phyloP scores from a whole-genome alignment of 1,140 invertebrate genomes.

The Gonioctena quinquepunctata region DNA sequence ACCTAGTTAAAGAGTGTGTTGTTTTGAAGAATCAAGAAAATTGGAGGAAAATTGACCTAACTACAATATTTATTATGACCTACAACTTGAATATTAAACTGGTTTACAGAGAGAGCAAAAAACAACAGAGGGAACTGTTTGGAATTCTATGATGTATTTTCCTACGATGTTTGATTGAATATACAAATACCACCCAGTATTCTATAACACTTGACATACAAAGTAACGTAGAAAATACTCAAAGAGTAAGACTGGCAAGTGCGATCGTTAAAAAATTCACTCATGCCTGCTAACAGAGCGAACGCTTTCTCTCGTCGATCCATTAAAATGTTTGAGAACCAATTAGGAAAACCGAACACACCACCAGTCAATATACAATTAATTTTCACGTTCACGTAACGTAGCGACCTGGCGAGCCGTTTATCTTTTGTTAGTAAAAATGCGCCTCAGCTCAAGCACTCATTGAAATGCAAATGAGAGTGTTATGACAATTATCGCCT shows the following conservation, averaged over 20 bases:
- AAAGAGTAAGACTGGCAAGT: neutral
- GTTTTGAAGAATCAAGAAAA: no score
- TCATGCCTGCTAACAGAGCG: neutral
- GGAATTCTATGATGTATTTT: no score
- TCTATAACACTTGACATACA: no score
- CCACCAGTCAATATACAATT: slow-evolving; percentile 5
- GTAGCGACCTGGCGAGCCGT: neutral
- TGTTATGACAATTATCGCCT: slow-evolving; percentile 41
- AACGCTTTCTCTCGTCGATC: neutral
- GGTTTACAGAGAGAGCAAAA: no score
- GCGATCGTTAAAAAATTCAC: slow-evolving; percentile 5
- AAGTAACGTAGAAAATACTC: neutral
- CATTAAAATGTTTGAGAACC: slow-evolving; percentile 11
- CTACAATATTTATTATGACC: no score
- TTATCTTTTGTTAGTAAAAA: slow-evolving; percentile 17
- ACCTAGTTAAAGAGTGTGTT: no score
- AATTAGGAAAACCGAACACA: slow-evolving; percentile 1
- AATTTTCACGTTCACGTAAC: slow-evolving; percentile 4
- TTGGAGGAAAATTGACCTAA: no score
- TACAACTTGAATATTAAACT: no score
- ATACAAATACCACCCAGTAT: no score
- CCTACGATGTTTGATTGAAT: no score
- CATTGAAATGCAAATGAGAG: slow-evolving; percentile 43
- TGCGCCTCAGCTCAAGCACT: slow-evolving; percentile 7
- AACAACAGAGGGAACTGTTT: no score